phyloP scores from a whole-genome alignment of 2,797 vertebrate genomes.

The Discoglossus pictus region DNA sequence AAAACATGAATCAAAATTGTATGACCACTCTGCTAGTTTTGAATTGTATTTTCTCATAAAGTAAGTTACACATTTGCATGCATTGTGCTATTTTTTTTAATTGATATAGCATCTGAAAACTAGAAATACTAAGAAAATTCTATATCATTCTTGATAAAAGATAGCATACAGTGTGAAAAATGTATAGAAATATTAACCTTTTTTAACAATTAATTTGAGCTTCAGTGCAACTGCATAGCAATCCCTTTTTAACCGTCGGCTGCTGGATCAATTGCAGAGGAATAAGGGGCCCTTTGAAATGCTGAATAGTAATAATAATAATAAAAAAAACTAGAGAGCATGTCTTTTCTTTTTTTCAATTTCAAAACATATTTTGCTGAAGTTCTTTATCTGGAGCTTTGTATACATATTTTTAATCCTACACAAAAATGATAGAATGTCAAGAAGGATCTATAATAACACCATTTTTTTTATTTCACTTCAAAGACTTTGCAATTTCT shows the following conservation, averaged over 20 bases:
- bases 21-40: no score
- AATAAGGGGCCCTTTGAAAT: conserved; percentile 66
- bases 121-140: no score
- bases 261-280: conserved; percentile 63
- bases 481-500: conserved; percentile 96
- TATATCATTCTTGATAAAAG: no score
- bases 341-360: conserved; percentile 62
- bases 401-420: conserved; percentile 87
- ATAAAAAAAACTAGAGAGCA: conserved; percentile 65
- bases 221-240: conserved; percentile 55
- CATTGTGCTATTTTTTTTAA: no score
- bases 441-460: conserved; percentile 84
- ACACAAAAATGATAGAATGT: conserved; percentile 83
- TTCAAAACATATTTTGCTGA: conserved; percentile 67
- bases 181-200: conserved; percentile 28
- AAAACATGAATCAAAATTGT: no score
- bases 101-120: no score
- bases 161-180: no score
- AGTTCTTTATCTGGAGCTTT: conserved; percentile 76
- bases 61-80: no score
- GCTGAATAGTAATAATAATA: no score
- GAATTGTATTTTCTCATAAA: no score
- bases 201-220: conserved; percentile 35
- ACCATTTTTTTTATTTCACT: conserved; percentile 87
- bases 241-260: conserved; percentile 50